A percentile compares a stretch with the other conserved stretches of the same genome.
Evolutionary conservation across 2,797 vertebrate species (phyloP).

Genomic region (Pseudochirops corinnae): DNA sequence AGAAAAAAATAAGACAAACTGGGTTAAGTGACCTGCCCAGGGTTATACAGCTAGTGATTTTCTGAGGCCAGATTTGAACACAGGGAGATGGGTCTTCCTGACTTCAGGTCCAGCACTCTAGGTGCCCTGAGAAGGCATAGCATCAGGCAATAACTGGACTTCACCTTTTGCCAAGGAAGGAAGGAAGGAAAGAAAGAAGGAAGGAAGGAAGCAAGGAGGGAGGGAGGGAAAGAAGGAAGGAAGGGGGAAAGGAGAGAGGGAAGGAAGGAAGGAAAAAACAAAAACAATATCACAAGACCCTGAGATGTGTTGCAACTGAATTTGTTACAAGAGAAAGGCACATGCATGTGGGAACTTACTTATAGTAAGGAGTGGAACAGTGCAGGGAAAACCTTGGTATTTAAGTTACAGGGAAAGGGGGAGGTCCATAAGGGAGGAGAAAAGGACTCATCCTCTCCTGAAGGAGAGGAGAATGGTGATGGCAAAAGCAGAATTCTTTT

Average conservation of each 20-base stretch:
- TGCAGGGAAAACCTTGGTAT: too few species aligned
- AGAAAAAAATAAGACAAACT: not conserved
- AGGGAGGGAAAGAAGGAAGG: conserved; percentile 11
- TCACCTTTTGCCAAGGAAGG: not conserved
- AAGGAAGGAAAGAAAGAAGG: not conserved
- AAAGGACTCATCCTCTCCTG: too few species aligned
- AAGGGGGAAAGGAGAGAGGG: not conserved
- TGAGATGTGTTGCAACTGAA: too few species aligned
- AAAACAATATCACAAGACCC: too few species aligned
- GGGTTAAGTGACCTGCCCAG: not conserved
- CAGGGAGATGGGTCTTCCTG: not conserved
- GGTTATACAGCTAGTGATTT: not conserved
- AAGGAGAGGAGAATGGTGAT: too few species aligned
- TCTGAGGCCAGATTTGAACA: not conserved
- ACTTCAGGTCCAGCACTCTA: not conserved
- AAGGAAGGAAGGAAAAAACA: not conserved
- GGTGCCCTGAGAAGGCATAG: not conserved
- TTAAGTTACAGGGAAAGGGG: too few species aligned
- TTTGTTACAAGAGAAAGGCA: too few species aligned
- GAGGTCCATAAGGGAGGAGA: too few species aligned
- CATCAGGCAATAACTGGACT: not conserved
- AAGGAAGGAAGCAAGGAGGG: conserved; percentile 10
- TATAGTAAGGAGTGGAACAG: too few species aligned
- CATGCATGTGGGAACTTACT: too few species aligned
- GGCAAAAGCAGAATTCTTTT: too few species aligned